phyloP scores from a whole-genome alignment of 2,797 vertebrate species.

The Kryptopterus vitreolus region DNA sequence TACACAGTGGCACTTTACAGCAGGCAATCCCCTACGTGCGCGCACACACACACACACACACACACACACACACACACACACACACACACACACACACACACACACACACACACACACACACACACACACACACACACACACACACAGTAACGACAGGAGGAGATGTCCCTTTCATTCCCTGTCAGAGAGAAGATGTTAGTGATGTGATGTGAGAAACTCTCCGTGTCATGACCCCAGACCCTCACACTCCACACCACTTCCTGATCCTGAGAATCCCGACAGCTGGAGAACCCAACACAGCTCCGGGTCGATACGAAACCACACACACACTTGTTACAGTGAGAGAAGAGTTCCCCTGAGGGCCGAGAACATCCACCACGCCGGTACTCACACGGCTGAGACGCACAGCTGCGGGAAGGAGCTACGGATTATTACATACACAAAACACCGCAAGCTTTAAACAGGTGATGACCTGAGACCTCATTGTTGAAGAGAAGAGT shows the following conservation, averaged over 20 bases:
- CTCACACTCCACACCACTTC: not conserved
- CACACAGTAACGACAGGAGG: not conserved
- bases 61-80: constrained; percentile 15
- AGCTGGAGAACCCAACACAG: not conserved
- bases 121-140: not conserved
- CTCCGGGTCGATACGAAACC: not conserved
- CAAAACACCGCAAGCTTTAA: not conserved
- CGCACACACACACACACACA: not conserved
- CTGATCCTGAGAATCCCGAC: not conserved
- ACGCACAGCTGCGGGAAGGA: not conserved
- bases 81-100: not conserved
- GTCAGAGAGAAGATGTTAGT: too few relatives aligned
- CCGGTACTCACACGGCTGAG: too few relatives aligned
- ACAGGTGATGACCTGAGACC: not conserved
- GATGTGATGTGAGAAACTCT: not conserved
- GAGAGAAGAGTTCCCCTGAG: too few relatives aligned
- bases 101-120: not conserved
- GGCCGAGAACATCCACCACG: too few relatives aligned
- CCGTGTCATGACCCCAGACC: not conserved
- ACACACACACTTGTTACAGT: not conserved
- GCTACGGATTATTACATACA: not conserved
- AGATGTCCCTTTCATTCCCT: not conserved
- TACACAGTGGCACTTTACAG: constrained; percentile 4
- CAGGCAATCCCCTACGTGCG: not conserved
- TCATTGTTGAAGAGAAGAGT: not conserved